Evolutionary conservation across 92 coral and sea anemone genomes (phyloP).

Genomic region (Meandrina meandrites): DNA sequence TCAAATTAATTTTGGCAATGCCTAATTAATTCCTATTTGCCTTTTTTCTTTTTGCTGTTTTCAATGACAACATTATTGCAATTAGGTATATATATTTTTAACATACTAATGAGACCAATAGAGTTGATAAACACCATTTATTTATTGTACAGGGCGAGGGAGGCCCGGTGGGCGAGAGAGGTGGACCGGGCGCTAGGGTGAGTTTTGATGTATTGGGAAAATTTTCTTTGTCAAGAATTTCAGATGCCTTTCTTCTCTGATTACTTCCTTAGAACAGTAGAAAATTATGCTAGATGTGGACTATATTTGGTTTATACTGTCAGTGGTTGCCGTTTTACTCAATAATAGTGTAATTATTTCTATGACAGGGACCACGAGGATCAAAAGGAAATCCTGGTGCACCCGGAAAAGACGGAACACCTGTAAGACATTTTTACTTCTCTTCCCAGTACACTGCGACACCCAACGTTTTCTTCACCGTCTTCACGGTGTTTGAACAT

Average conservation of each 20-base stretch:
- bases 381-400: slow-evolving; percentile 30
- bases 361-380: slow-evolving; percentile 28
- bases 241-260: background rate
- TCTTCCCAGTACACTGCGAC: background rate
- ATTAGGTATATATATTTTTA: no score
- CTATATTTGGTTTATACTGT: background rate
- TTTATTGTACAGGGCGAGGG: slow-evolving; percentile 17
- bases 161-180: slow-evolving; percentile 26
- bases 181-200: slow-evolving; percentile 30
- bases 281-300: background rate
- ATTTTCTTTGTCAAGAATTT: no score
- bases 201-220: background rate
- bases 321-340: background rate
- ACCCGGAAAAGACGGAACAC: slow-evolving; percentile 30
- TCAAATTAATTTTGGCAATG: no score
- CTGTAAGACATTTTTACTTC: slow-evolving; percentile 9
- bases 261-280: background rate
- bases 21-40: no score
- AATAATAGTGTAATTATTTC: background rate
- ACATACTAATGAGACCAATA: no score
- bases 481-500: no score
- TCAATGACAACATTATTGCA: no score
- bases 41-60: no score
- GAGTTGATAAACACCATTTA: no score
- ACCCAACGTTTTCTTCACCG: no score